phyloP scores from a whole-genome alignment of 2,797 vertebrate genomes.

The Gallinago solitaria region DNA sequence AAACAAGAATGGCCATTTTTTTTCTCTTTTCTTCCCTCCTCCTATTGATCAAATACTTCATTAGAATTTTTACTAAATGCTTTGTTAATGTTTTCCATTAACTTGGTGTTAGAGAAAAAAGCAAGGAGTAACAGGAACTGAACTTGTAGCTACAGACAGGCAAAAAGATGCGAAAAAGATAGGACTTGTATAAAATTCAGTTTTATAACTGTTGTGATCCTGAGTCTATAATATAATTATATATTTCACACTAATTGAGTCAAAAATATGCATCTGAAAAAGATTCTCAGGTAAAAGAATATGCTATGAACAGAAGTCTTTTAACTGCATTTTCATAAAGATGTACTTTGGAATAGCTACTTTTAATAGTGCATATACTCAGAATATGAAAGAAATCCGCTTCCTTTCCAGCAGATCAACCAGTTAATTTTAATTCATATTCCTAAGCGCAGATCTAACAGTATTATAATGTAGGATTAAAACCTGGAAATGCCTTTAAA shows the following conservation, averaged over 20 bases:
- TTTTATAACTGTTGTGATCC: background rate
- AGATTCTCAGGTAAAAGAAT: background rate
- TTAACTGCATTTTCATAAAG: background rate
- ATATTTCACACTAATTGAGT: background rate
- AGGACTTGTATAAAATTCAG: background rate
- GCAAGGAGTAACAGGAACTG: background rate
- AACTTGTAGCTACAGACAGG: background rate
- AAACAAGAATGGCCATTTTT: background rate
- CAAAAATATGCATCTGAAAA: background rate
- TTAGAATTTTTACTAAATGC: background rate
- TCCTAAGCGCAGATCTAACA: background rate
- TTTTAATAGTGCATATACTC: background rate
- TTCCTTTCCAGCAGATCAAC: background rate
- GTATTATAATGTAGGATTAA: background rate
- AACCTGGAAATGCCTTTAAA: background rate
- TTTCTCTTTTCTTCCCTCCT: background rate
- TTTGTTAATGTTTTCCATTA: background rate
- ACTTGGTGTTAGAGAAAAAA: background rate
- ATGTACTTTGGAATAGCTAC: background rate
- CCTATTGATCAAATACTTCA: background rate
- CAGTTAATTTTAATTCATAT: background rate
- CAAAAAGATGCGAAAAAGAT: background rate
- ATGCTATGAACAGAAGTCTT: background rate
- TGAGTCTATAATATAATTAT: background rate
- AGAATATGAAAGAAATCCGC: background rate